Conservation (phyloP, 1,140 invertebrate species). For the Brevipalpus yothersi region DNA sequence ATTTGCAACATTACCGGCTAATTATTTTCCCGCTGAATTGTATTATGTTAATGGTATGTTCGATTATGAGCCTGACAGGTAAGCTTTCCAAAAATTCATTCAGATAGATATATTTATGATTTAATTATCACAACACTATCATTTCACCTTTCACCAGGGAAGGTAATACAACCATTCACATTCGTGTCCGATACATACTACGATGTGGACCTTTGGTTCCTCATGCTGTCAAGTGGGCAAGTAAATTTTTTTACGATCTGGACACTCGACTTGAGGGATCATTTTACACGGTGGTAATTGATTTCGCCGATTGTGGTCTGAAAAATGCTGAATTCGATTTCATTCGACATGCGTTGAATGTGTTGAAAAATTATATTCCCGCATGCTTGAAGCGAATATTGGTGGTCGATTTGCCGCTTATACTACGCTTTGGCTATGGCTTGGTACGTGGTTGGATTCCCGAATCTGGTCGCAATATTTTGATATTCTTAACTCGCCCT, state of each 20-base stretch:
- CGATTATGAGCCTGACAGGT: constrained; percentile 6
- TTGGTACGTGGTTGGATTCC: neutral
- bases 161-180: constrained; percentile 3
- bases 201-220: constrained; percentile 3
- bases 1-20: neutral
- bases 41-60: constrained; percentile 7
- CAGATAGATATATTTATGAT: too few species aligned
- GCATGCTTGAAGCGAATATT: constrained; percentile 5
- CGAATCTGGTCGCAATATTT: neutral
- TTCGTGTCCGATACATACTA: constrained; percentile 6
- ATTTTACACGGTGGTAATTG: constrained; percentile 7
- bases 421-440: constrained; percentile 1
- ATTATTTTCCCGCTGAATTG: constrained; percentile 7
- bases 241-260: neutral
- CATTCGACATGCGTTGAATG: constrained; percentile 4
- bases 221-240: neutral
- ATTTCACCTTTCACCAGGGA: too few species aligned
- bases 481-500: constrained; percentile 8
- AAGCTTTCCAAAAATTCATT: too few species aligned
- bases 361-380: constrained; percentile 6
- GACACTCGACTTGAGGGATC: constrained; percentile 2
- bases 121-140: too few species aligned
- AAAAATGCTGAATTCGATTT: constrained; percentile 10
- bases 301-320: constrained; percentile 4
- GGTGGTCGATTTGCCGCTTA: constrained; percentile 6